Evolutionary conservation across 2,113 vertebrate genomes (phyloP).

Genomic region (Lates calcarifer): DNA sequence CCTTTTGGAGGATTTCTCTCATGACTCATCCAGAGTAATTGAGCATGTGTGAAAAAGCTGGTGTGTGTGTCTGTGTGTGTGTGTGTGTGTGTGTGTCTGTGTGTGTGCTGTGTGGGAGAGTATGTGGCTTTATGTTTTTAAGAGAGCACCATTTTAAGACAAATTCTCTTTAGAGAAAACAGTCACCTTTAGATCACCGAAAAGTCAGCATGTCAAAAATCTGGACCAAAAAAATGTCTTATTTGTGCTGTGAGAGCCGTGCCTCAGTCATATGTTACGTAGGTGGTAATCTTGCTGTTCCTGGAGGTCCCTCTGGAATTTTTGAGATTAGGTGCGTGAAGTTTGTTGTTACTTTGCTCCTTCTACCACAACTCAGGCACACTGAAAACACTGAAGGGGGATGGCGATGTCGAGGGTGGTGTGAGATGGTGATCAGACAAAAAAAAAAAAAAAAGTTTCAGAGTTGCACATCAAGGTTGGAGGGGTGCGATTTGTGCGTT

Average conservation of each 20-base stretch:
- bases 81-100: conserved; percentile 40
- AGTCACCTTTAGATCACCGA: conserved; percentile 66
- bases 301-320: conserved; percentile 42
- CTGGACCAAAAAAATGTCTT: conserved; percentile 53
- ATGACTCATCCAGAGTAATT: conserved; percentile 59
- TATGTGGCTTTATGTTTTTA: conserved; percentile 66
- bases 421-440: conserved; percentile 74
- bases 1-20: conserved; percentile 55
- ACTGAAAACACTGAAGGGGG: conserved; percentile 70
- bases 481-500: conserved; percentile 69
- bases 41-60: conserved; percentile 56
- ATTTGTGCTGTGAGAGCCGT: conserved; percentile 69
- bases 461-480: conserved; percentile 73
- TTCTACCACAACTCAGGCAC: conserved; percentile 73
- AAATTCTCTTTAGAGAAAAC: conserved; percentile 76
- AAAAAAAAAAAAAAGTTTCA: conserved; percentile 71
- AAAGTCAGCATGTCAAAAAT: conserved; percentile 66
- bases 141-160: conserved; percentile 86
- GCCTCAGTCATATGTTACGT: conserved; percentile 44
- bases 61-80: conserved; percentile 41
- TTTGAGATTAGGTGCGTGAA: conserved; percentile 61
- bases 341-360: conserved; percentile 62
- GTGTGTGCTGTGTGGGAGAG: conserved; percentile 46
- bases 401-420: conserved; percentile 58
- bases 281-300: conserved; percentile 59